These are phyloP conservation scores for Otolemur crassicaudatus DNA, from an alignment of 2,797 vertebrate species.

Conservation along the genomic window DNA sequence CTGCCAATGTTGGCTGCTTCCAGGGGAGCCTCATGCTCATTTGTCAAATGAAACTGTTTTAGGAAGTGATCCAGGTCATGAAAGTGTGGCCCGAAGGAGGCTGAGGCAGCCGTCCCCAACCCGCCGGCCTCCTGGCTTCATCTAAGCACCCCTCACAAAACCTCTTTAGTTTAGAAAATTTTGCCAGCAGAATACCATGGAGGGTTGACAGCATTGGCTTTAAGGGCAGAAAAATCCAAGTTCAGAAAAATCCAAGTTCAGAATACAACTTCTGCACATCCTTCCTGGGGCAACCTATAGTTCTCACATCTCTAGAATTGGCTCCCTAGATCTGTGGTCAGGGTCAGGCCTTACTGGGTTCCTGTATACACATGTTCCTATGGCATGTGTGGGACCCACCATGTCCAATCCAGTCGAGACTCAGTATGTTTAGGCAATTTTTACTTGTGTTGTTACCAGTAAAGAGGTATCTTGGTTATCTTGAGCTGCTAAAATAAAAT, in stretches of 20 bases:
- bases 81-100: constrained; percentile 79
- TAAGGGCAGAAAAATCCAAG: neutral
- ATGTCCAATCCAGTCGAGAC: neutral
- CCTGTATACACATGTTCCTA: neutral
- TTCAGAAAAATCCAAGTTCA: neutral
- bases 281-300: neutral
- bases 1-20: constrained; percentile 81
- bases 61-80: constrained; percentile 83
- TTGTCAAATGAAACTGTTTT: constrained; percentile 86
- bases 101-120: constrained; percentile 59
- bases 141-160: neutral
- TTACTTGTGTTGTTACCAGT: no score
- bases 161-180: neutral
- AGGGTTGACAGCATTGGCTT: neutral
- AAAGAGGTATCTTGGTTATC: neutral
- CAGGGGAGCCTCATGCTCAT: constrained; percentile 81
- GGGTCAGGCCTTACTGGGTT: neutral
- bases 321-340: neutral
- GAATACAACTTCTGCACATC: neutral
- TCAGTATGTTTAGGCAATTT: neutral
- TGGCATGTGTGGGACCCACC: accelerated
- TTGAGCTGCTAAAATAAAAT: neutral
- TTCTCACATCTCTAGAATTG: neutral
- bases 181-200: neutral
- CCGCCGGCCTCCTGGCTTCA: constrained; percentile 40